Base-by-base conservation (phyloP, 1,140 invertebrate genomes). In the Pseudachorutes palmiensis region DNA sequence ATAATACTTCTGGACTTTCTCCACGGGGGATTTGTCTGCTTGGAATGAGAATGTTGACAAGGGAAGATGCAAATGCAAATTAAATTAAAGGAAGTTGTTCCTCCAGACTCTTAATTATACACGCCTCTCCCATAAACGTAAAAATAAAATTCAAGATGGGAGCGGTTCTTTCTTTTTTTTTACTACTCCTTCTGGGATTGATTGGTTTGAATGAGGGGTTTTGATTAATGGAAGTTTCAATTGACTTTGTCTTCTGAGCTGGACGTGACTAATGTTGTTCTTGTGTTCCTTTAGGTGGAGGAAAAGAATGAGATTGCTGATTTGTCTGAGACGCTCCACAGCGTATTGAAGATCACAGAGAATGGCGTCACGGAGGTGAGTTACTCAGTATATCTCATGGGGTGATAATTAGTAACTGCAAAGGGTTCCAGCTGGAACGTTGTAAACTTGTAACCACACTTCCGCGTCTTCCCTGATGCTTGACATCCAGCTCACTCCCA, bases 321-420 rank as follows among this genome's bases (percentile, higher is more conserved):
- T 16, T 55, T 55, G 51, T 5, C 51, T 9, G 51, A 55, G 5
- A 55, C 51, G 5, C 12, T 55, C 51, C 51, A 55, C 51, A 55
- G 51, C 51, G 51, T 55, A 5, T 26, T 55, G 14, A 55, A 55
- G 24, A 55, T 55, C 24, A 55, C 51, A 14, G 51, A 55, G 24
- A 55, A 55, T 55, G 51, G 51, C 12, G 24, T 45, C 9, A 45
- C 36, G 9, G 36, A 45, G 36, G 36, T 45, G 36, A 45, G 36
- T 45, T 45, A n/a, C n/a, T n/a, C n/a, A n/a, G n/a, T n/a, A n/a
- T n/a, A n/a, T n/a, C n/a, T 45, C 19, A 45, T 45, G 36, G 9
- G 36, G 36, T 9, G 36, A 9, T 45, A 9, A 45, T 45, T 12
- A n/a, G n/a, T n/a, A n/a, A n/a, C n/a, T n/a, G n/a, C n/a, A n/a